A percentile compares a stretch with the other conserved stretches of the same genome.
Conservation (phyloP, 1,140 invertebrate genomes). For the Ruditapes philippinarum region DNA sequence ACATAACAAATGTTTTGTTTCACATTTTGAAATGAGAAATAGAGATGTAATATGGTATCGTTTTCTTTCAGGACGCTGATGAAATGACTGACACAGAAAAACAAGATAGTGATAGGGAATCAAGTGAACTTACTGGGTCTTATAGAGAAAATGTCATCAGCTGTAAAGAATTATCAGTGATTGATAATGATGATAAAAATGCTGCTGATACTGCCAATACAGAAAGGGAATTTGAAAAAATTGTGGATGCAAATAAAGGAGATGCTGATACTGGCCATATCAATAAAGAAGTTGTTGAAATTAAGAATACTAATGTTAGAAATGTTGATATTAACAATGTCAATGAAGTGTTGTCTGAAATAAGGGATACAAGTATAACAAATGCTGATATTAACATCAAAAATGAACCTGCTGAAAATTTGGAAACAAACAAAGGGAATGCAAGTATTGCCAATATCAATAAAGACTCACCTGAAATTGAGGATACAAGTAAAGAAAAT, state of each 20-base stretch:
- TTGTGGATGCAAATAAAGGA: background rate
- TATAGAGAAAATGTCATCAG: background rate
- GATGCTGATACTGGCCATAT: background rate
- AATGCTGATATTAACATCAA: background rate
- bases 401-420: too few relatives aligned
- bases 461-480: background rate
- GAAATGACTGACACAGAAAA: background rate
- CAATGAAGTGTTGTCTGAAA: too few relatives aligned
- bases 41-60: too few relatives aligned
- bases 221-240: background rate
- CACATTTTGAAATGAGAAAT: too few relatives aligned
- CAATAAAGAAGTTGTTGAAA: background rate
- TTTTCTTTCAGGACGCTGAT: constrained; percentile 5
- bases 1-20: too few relatives aligned
- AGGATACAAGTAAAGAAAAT: background rate
- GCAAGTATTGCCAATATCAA: too few relatives aligned
- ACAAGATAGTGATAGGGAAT: background rate
- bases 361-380: background rate
- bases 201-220: background rate
- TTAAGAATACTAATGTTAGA: too few relatives aligned
- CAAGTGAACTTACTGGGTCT: background rate
- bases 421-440: too few relatives aligned
- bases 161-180: background rate
- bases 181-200: background rate
- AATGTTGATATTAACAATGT: too few relatives aligned